Percentiles rank a stretch among this genome's conserved stretches.
Evolutionary conservation across 2,888 invertebrate genomes (phyloP).

Genomic region (Temnothorax unifasciatus): DNA sequence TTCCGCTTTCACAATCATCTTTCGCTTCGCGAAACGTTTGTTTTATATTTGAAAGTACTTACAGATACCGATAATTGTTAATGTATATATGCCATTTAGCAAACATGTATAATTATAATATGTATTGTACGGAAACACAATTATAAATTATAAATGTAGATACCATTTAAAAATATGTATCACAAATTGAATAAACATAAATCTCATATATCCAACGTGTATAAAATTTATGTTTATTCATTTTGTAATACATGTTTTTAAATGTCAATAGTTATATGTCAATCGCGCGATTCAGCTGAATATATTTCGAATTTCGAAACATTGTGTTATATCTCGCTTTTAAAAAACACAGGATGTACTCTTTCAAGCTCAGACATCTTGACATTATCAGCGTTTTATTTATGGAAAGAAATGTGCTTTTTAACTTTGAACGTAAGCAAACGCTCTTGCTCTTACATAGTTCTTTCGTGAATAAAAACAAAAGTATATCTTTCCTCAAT

Average conservation of each 20-base stretch:
- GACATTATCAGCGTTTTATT: not conserved
- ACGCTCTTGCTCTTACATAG: not conserved
- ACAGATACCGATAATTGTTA: not conserved
- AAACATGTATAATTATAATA: not conserved
- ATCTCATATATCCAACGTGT: not conserved
- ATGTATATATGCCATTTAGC: not conserved
- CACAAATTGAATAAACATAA: not conserved
- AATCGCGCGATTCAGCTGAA: not conserved
- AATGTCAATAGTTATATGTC: not conserved
- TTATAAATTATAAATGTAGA: not conserved
- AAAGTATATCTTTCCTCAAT: not conserved
- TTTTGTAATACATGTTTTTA: no score
- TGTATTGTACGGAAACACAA: not conserved
- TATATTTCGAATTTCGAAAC: not conserved
- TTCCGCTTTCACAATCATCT: not conserved
- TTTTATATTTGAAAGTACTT: not conserved
- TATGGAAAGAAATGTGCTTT: not conserved
- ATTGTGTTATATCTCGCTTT: not conserved
- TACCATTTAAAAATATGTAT: not conserved
- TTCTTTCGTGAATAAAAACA: not conserved
- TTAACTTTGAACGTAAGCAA: slow-evolving; percentile 4
- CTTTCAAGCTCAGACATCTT: not conserved
- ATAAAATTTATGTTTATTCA: no score
- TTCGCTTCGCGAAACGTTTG: not conserved
- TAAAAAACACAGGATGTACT: not conserved